Evolutionary conservation across 1,140 invertebrate species (phyloP), one percentile per base, ranked within the genome.

Genomic region (Hermetia illucens): DNA sequence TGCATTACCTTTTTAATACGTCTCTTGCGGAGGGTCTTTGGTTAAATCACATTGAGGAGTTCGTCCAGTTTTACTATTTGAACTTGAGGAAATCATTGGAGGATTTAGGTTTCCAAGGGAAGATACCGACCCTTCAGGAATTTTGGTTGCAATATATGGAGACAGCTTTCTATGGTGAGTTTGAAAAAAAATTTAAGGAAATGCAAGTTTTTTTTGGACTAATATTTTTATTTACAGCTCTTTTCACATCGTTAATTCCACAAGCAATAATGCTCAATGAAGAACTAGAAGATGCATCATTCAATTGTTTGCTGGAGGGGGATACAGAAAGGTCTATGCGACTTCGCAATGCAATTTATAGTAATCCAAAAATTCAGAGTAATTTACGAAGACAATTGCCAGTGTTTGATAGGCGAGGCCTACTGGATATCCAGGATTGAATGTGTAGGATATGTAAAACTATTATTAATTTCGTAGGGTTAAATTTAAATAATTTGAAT

Each of bases 1-100:
- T 61, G 3, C 54, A 53, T 21, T 55, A 58, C 31, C 55, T 61
- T 12, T n/a, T 61, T 2, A 58, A 60, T 33, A 46, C 49, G 2
- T 58, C 55, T 2, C 30, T 60, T 19, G 39, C 46, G 13, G 46
- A 56, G 10, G 52, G 52, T 3, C 22, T 58, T 0, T 47, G 55
- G 38, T 36, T 50, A 18, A 29, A 49, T 20, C 36, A 45, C n/a
- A 51, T 54, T 25, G 51, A 58, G 25, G 43, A 58, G 5, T 42
- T 60, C 5, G 47, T 60, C 16, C 40, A 52, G 2, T 42, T 48
- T 21, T 60, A 61, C 9, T 51, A 50, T 22, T 30, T 32, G 1
- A 31, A 47, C 13, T 49, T 61, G 8, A 25, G 41, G 0, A 44
- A 50, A 1, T 51, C 50, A 0, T 41, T 61, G 1, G 36, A 31